These are phyloP conservation scores for Trichopria drosophilae DNA, from an alignment of 2,888 invertebrate genomes.

Conservation along the genomic window DNA sequence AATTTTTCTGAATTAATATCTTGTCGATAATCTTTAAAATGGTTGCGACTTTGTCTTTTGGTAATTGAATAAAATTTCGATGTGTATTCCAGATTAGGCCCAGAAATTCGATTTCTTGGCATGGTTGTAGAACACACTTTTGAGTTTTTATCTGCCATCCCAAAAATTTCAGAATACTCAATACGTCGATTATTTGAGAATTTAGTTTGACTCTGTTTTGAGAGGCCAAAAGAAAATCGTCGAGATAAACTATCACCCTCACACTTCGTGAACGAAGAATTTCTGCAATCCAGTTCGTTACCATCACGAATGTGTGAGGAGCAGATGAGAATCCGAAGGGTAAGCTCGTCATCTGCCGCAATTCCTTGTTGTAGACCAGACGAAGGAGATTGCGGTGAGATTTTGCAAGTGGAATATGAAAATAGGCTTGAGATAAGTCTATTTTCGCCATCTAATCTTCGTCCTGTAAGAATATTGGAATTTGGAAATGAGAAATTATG, in stretches of 20 bases:
- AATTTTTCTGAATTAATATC: too few relatives aligned
- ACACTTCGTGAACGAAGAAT: slow-evolving; percentile 28
- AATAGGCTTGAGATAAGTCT: slow-evolving; percentile 20
- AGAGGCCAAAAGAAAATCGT: slow-evolving; percentile 32
- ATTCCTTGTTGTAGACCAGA: slow-evolving; percentile 33
- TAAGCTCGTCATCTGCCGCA: slow-evolving; percentile 38
- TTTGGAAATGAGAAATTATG: slow-evolving; percentile 15
- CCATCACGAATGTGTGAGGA: slow-evolving; percentile 24
- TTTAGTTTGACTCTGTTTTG: slow-evolving; percentile 25
- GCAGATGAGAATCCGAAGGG: slow-evolving; percentile 41
- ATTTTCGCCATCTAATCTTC: slow-evolving; percentile 19
- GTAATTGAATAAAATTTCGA: slow-evolving; percentile 11
- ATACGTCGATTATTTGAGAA: slow-evolving; percentile 12
- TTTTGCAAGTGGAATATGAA: slow-evolving; percentile 31
- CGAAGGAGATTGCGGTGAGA: slow-evolving; percentile 35
- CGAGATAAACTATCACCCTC: slow-evolving; percentile 31
- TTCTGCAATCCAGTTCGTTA: slow-evolving; percentile 30
- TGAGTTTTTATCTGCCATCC: slow-evolving; percentile 30
- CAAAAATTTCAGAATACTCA: slow-evolving; percentile 15
- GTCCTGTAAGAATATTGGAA: slow-evolving; percentile 18
- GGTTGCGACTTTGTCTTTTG: too few relatives aligned
- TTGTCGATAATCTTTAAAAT: too few relatives aligned
- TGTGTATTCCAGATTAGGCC: slow-evolving; percentile 30
- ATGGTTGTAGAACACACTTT: slow-evolving; percentile 28
- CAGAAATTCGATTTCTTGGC: slow-evolving; percentile 28